Conservation (phyloP, 1,140 invertebrate genomes). For the Pantala flavescens region DNA sequence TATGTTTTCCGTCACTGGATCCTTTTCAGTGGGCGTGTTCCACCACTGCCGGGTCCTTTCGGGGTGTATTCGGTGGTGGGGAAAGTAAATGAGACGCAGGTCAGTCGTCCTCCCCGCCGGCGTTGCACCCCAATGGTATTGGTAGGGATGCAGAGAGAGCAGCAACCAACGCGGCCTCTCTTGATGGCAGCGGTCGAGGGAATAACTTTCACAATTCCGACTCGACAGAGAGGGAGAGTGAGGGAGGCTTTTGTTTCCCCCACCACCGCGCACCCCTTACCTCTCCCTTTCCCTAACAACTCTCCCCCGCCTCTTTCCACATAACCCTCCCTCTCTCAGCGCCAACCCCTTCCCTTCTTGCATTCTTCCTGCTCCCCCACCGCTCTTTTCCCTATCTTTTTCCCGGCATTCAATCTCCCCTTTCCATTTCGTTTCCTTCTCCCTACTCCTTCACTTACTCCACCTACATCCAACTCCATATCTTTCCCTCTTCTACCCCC, state of each 20-base stretch:
- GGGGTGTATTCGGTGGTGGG: neutral
- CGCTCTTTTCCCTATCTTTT: neutral
- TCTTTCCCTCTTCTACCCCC: neutral
- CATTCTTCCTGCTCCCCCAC: neutral
- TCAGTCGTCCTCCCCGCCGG: neutral
- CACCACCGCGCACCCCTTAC: neutral
- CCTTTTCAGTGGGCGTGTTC: neutral
- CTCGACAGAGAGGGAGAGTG: neutral
- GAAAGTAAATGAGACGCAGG: neutral
- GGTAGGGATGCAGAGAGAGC: neutral
- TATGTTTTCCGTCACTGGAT: neutral
- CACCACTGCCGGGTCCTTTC: neutral
- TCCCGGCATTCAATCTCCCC: conserved; percentile 2
- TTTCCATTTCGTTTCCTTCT: neutral
- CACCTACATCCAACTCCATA: neutral
- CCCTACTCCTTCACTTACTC: neutral
- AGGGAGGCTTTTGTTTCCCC: neutral
- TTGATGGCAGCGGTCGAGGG: neutral
- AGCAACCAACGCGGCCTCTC: neutral
- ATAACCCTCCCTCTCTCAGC: neutral
- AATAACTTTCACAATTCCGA: neutral
- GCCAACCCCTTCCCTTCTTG: neutral
- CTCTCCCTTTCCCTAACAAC: neutral
- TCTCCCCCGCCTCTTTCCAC: neutral
- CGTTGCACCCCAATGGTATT: neutral